Evolutionary conservation across 1,140 invertebrate genomes (phyloP), one percentile per base, ranked within the genome.

Genomic region (Meloidogyne floridensis): DNA sequence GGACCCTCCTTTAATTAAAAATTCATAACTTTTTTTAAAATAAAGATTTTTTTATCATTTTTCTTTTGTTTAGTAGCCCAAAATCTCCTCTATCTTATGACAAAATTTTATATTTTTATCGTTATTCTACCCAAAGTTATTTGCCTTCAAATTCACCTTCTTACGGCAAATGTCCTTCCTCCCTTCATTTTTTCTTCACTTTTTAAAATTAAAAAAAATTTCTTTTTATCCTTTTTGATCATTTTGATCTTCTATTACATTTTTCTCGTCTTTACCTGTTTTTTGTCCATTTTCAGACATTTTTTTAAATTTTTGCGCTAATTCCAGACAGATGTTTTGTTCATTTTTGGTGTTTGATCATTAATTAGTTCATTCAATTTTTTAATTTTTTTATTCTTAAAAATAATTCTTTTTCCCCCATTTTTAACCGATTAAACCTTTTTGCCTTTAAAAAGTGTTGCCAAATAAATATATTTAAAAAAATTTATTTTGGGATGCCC

Each of bases 331-430:
- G 59, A 65, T 65, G 56, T 59, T 15, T 59, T 59, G 56, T 59
- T 65, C 2, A 65, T 65, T 65, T 65, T n/a, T 65, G 59, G 59
- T 65, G 59, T 65, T 65, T 65, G 59, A 65, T 65, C 59, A 65
- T 15, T 65, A 65, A 65, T 65, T 65, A 65, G 59, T 65, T n/a
- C 59, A 65, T n/a, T 65, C n/a, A 65, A n/a, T 65, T 65, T 65
- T 65, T 65, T 59, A 6, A 47, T 6, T 15, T 59, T 59, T 59
- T 59, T 32, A 11, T 59, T 65, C n/a, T 65, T 65, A 7, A 7
- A 65, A 65, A 65, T 65, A n/a, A 65, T 18, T 65, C 59, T 65
- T 13, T 65, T 65, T 65, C 59, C 15, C 6, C n/a, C 15, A n/a
- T 65, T 6, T 1, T 65, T 65, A 65, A 5, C 59, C 59, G 59